Evolutionary conservation across 2,797 vertebrate genomes (phyloP).

Genomic region (Micromesistius poutassou): DNA sequence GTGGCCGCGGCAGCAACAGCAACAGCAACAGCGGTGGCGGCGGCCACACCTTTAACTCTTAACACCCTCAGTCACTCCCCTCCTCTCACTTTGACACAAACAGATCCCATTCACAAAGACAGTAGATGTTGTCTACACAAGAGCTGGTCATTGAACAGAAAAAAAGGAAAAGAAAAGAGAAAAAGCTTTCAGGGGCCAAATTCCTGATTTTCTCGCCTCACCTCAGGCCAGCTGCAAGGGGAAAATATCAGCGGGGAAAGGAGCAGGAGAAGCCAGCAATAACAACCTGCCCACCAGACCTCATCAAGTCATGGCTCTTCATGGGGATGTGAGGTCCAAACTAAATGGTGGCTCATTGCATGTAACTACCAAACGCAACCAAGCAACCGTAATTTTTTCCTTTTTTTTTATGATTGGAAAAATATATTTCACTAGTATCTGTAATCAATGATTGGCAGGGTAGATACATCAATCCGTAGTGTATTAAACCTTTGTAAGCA

Average conservation of each 20-base stretch:
- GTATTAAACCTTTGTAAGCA: background rate
- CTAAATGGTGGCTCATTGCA: conserved; percentile 52
- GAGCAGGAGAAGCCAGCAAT: conserved; percentile 65
- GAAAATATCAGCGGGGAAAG: conserved; percentile 69
- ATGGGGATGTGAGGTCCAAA: conserved; percentile 59
- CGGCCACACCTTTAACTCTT: conserved; percentile 37
- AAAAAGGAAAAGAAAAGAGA: conserved; percentile 58
- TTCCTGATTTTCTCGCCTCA: conserved; percentile 73
- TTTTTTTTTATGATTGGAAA: conserved; percentile 12
- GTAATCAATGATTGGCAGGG: background rate
- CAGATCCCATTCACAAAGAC: conserved; percentile 72
- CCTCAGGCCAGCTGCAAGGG: conserved; percentile 69
- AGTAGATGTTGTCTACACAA: conserved; percentile 73
- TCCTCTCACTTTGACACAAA: conserved; percentile 65
- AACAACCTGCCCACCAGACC: conserved; percentile 70
- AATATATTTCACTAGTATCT: background rate
- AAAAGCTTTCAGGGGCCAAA: conserved; percentile 68
- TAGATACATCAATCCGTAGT: background rate
- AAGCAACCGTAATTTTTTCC: background rate
- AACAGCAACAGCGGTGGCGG: too few species aligned
- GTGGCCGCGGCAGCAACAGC: too few species aligned
- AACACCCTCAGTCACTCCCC: conserved; percentile 42
- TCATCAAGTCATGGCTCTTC: conserved; percentile 62
- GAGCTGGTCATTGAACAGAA: conserved; percentile 53
- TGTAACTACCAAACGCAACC: conserved; percentile 50